Base-by-base conservation (phyloP, 2,113 vertebrate genomes). In the Gymnocephalus cernua region DNA sequence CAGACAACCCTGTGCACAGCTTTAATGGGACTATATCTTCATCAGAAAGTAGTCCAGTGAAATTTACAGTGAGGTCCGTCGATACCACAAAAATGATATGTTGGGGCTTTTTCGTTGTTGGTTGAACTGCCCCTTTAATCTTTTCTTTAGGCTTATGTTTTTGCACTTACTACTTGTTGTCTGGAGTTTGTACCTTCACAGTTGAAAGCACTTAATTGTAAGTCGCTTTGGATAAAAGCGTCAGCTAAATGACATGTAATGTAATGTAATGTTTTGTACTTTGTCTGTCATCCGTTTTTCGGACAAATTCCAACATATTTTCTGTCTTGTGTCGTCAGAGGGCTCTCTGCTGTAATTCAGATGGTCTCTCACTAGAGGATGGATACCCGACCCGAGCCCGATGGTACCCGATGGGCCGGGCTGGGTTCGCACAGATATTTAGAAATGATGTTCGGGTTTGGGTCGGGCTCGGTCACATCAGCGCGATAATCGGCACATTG, bases 301-400 rank as follows among this genome's bases (percentile, higher is more conserved):
- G 2, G 53, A 57, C 21, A 53, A 23, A 38, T 57, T 59, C 14
- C 67, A 25, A 38, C 67, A 54, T 18, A 9, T 3, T 25, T 13
- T 4, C 8, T 44, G 25, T 44, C 3, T 23, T 6, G 18, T 18
- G 35, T 4, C 4, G 15, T 53, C n/a, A 29, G 16, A 54, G 23
- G 32, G 16, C 15, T 32, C 6, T 23, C 3, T 54, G 27, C 27
- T 61, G 25, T 27, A 4, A 23, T 4, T 70, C 47, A 45, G 44
- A 54, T 21, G 15, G 56, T 59, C 47, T 80, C 96, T 97, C 87
- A 98, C 97, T n/a, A n/a, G n/a, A n/a, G n/a, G n/a, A n/a, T n/a
- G n/a, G n/a, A n/a, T n/a, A n/a, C n/a, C n/a, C n/a, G n/a, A n/a
- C n/a, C n/a, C n/a, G n/a, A n/a, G n/a, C n/a, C n/a, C n/a, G n/a